These are phyloP conservation scores for Drosophila bunnanda DNA, from an alignment of 2,888 invertebrate genomes.

Conservation along the genomic window DNA sequence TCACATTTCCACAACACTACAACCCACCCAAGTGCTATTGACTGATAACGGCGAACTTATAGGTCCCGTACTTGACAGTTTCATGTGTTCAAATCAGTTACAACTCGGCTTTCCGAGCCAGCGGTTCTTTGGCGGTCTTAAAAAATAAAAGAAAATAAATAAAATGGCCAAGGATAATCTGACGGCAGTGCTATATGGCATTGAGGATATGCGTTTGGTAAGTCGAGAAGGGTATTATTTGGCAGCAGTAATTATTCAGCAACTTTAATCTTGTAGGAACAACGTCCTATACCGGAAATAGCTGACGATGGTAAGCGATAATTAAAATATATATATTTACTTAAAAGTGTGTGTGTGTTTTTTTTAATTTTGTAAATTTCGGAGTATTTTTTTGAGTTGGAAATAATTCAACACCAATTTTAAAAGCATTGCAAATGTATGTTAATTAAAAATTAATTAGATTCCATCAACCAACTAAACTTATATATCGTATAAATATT, in stretches of 20 bases:
- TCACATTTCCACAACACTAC: conserved; percentile 12
- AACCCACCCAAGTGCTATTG: neutral
- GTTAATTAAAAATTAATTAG: neutral
- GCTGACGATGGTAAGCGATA: conserved; percentile 86
- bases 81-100: conserved; percentile 38
- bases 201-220: conserved; percentile 91
- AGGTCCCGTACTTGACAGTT: neutral
- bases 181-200: conserved; percentile 90
- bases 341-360: neutral
- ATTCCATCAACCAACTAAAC: neutral
- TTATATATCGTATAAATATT: neutral
- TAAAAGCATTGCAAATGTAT: neutral
- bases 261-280: conserved; percentile 87
- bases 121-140: neutral
- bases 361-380: neutral
- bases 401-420: neutral
- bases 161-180: conserved; percentile 88
- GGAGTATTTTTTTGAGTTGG: rapidly evolving
- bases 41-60: conserved; percentile 13
- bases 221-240: conserved; percentile 50
- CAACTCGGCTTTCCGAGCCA: conserved; percentile 20
- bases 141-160: neutral
- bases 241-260: neutral
- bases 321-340: neutral
- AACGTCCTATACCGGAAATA: conserved; percentile 92